Percentiles rank a stretch among this genome's conserved stretches.
Evolutionary conservation across 2,888 invertebrate species (phyloP).

Genomic region (Cryptophagus acutangulus): DNA sequence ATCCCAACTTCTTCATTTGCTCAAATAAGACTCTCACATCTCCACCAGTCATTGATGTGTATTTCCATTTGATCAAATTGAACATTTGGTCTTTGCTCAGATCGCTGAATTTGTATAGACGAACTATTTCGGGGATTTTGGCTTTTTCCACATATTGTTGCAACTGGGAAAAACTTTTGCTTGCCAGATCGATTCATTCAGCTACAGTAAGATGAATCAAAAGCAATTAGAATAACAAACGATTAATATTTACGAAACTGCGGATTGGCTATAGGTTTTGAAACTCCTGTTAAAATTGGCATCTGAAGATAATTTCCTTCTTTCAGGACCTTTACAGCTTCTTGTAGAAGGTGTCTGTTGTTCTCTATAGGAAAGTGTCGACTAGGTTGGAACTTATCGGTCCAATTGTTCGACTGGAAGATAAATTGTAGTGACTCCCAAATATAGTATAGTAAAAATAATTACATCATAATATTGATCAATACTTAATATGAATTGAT

Average conservation of each 20-base stretch:
- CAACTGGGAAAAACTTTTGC: slow-evolving; percentile 53
- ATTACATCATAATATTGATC: too few species aligned
- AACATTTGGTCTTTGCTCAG: slow-evolving; percentile 33
- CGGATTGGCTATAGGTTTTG: slow-evolving; percentile 50
- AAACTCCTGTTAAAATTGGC: slow-evolving; percentile 63
- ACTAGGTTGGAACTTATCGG: slow-evolving; percentile 57
- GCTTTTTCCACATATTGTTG: slow-evolving; percentile 56
- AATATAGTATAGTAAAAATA: too few species aligned
- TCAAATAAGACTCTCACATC: slow-evolving; percentile 48
- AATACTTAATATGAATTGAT: too few species aligned
- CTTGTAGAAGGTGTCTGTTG: slow-evolving; percentile 58
- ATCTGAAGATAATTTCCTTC: slow-evolving; percentile 54
- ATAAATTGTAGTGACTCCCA: too few species aligned
- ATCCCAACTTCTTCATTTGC: slow-evolving; percentile 53
- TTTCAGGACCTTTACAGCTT: slow-evolving; percentile 53
- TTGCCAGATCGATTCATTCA: slow-evolving; percentile 57
- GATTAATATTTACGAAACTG: slow-evolving; percentile 34
- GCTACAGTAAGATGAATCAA: too few species aligned
- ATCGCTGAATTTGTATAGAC: slow-evolving; percentile 43
- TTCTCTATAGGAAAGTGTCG: slow-evolving; percentile 59
- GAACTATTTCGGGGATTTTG: slow-evolving; percentile 56
- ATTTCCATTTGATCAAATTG: slow-evolving; percentile 57
- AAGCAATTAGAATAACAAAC: background rate
- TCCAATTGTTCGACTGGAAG: slow-evolving; percentile 57
- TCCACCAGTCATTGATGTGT: slow-evolving; percentile 46